These are phyloP conservation scores for Platyrinchus mystaceus DNA, from an alignment of 2,797 vertebrate species.

Conservation along the genomic window DNA sequence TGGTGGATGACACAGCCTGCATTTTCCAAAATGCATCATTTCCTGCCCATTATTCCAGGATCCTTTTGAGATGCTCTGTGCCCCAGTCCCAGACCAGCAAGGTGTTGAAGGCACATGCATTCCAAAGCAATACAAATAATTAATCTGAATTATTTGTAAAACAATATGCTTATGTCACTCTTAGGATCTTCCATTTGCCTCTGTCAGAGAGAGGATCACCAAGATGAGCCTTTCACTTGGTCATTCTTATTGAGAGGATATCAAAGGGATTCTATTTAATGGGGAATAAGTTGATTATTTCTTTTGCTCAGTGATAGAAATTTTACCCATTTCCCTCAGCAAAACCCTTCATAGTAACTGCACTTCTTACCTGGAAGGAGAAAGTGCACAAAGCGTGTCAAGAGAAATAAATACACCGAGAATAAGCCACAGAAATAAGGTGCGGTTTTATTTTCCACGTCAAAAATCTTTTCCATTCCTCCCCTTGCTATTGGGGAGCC, in stretches of 20 bases:
- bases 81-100: background rate
- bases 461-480: background rate
- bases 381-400: background rate
- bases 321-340: background rate
- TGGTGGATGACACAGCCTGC: conserved; percentile 35
- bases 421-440: background rate
- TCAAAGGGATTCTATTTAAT: background rate
- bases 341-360: background rate
- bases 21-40: conserved; percentile 35
- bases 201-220: background rate
- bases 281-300: background rate
- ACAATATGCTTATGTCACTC: background rate
- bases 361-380: background rate
- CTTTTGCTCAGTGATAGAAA: background rate
- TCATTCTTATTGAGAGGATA: background rate
- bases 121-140: background rate
- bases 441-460: background rate
- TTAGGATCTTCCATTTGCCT: background rate
- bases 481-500: background rate
- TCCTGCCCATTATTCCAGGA: conserved; percentile 10
- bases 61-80: fast-evolving
- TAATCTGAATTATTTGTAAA: background rate
- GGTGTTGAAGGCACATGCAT: background rate
- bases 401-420: background rate
- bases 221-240: background rate